phyloP scores from a whole-genome alignment of 2,888 invertebrate genomes.

The Listrodromus nycthemerus region DNA sequence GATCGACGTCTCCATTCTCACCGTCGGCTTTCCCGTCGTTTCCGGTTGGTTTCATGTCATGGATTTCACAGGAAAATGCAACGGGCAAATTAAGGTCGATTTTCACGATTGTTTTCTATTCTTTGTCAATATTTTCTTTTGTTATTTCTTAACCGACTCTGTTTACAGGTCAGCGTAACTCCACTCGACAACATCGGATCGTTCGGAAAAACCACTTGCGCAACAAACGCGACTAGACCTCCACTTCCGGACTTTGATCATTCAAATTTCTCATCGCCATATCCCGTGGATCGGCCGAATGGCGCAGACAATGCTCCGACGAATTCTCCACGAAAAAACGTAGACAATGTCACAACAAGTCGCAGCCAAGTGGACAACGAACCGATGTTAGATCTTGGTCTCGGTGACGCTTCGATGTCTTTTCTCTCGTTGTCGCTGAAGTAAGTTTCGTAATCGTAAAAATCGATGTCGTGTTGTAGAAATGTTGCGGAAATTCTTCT shows the following conservation, averaged over 20 bases:
- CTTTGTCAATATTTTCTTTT: not conserved
- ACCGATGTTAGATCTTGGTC: slow-evolving; percentile 70
- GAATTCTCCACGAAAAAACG: slow-evolving; percentile 28
- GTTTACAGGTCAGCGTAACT: slow-evolving; percentile 85
- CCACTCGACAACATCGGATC: slow-evolving; percentile 85
- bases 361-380: slow-evolving; percentile 64
- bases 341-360: slow-evolving; percentile 36
- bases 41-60: slow-evolving; percentile 88
- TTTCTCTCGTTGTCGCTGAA: slow-evolving; percentile 81
- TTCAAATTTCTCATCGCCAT: slow-evolving; percentile 66
- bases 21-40: slow-evolving; percentile 85
- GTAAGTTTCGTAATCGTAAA: slow-evolving; percentile 72
- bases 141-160: slow-evolving; percentile 25
- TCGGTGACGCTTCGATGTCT: slow-evolving; percentile 80
- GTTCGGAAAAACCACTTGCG: slow-evolving; percentile 71
- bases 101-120: not conserved
- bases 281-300: slow-evolving; percentile 53
- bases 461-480: not conserved
- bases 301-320: not conserved
- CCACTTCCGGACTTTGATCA: slow-evolving; percentile 56
- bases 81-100: slow-evolving; percentile 87
- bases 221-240: slow-evolving; percentile 63
- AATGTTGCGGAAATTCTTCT: not conserved
- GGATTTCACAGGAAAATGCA: slow-evolving; percentile 86
- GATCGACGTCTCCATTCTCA: slow-evolving; percentile 86